Conservation (phyloP, 2,797 vertebrate genomes). For the Heterohyrax brucei region DNA sequence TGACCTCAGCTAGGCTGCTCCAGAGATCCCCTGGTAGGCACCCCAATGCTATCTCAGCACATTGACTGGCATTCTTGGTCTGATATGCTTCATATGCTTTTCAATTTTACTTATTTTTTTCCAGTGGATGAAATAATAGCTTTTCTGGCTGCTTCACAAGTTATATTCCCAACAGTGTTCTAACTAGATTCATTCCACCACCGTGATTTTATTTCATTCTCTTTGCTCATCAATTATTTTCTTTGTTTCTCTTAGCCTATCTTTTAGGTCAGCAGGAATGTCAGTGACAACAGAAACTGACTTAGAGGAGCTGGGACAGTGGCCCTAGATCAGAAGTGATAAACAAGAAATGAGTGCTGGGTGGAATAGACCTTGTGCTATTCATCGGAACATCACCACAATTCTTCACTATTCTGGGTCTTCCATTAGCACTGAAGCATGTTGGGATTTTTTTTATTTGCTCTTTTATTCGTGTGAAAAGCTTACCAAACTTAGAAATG, state of each 20-base stretch:
- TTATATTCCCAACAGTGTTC: not conserved
- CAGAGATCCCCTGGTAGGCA: not conserved
- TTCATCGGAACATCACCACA: constrained; percentile 1
- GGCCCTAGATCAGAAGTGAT: not conserved
- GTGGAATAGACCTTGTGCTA: not conserved
- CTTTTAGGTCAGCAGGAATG: constrained; percentile 13
- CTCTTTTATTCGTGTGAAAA: constrained; percentile 53
- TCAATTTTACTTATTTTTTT: not conserved
- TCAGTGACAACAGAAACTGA: constrained; percentile 5
- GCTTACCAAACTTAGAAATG: constrained; percentile 54
- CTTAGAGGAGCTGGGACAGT: not conserved
- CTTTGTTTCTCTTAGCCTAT: constrained; percentile 18
- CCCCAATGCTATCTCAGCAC: not conserved
- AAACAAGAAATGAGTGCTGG: not conserved
- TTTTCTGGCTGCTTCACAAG: constrained; percentile 1
- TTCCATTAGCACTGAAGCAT: not conserved
- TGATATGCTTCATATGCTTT: not conserved
- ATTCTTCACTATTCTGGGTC: constrained; percentile 51
- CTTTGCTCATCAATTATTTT: constrained; percentile 8
- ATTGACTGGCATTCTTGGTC: not conserved
- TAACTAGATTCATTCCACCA: constrained; percentile 27
- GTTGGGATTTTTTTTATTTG: constrained; percentile 22
- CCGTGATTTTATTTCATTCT: constrained; percentile 51
- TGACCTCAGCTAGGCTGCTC: not conserved
- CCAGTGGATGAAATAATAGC: constrained; percentile 14